Percentiles rank a stretch among this genome's conserved stretches.
Conservation (phyloP, 2,113 vertebrate species). For the Solea senegalensis region DNA sequence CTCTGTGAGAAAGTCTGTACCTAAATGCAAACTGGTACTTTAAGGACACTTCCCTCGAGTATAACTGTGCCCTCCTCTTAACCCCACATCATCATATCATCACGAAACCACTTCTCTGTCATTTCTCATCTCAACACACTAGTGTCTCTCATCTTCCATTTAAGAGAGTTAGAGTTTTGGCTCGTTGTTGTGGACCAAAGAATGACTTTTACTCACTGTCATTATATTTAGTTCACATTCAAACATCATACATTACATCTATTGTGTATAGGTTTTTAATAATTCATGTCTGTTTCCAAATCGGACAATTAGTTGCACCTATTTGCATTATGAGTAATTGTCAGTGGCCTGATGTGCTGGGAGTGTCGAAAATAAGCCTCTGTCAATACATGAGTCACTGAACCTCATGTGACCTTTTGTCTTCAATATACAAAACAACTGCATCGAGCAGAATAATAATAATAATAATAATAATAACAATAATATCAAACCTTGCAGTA, state of each 20-base stretch:
- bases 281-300: neutral
- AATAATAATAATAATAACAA: conserved; percentile 19
- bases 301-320: conserved; percentile 12
- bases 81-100: neutral
- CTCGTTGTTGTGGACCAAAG: conserved; percentile 4
- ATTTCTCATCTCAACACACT: conserved; percentile 30
- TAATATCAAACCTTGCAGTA: neutral
- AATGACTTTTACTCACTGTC: neutral
- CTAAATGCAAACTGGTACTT: neutral
- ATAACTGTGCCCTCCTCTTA: neutral
- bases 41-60: neutral
- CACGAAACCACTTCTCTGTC: neutral
- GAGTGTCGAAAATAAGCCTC: conserved; percentile 37
- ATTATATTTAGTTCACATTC: neutral
- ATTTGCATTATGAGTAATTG: conserved; percentile 37
- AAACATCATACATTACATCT: neutral
- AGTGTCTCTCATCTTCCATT: conserved; percentile 22
- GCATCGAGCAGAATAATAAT: conserved; percentile 15
- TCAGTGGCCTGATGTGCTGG: conserved; percentile 15
- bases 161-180: conserved; percentile 18
- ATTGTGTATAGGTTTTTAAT: neutral
- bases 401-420: conserved; percentile 39
- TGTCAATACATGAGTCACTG: conserved; percentile 58
- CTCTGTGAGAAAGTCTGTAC: neutral
- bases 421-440: conserved; percentile 32